Percentiles rank a stretch among this genome's conserved stretches.
Evolutionary conservation across 2,888 invertebrate genomes (phyloP).

Genomic region (Eupithecia vulgata): DNA sequence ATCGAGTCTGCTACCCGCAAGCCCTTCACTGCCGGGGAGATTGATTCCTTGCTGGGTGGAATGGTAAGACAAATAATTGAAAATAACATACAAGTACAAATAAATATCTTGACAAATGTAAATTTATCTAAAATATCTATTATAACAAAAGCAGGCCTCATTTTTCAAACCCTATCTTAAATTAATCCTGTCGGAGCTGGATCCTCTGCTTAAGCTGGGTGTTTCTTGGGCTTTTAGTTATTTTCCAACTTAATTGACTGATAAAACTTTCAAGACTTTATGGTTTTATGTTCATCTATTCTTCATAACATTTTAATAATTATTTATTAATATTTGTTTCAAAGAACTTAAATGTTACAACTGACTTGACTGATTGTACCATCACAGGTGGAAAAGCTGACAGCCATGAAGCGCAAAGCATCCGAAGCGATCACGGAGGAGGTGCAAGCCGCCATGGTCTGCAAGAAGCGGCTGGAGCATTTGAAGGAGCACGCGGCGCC

Average conservation of each 20-base stretch:
- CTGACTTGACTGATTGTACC: background rate
- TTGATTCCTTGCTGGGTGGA: constrained; percentile 92
- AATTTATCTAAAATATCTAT: too few species aligned
- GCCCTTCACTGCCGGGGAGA: constrained; percentile 85
- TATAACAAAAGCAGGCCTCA: too few species aligned
- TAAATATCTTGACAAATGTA: background rate
- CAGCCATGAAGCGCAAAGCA: constrained; percentile 96
- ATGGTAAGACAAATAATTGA: constrained; percentile 82
- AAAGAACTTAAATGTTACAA: background rate
- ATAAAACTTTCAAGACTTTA: background rate
- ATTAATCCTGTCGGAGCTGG: too few species aligned
- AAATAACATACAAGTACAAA: too few species aligned
- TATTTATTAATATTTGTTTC: background rate
- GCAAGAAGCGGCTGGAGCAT: constrained; percentile 96
- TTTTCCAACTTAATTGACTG: background rate
- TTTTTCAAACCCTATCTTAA: too few species aligned
- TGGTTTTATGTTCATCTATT: background rate
- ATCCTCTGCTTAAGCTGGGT: background rate
- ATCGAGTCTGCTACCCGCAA: constrained; percentile 89
- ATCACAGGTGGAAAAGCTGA: constrained; percentile 89
- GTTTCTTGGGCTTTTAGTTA: background rate
- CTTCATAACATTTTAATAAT: background rate
- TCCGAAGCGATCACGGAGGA: constrained; percentile 97
- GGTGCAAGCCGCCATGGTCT: constrained; percentile 93
- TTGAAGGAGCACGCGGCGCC: constrained; percentile 89